Evolutionary conservation across 2,113 vertebrate species (phyloP), one percentile per base, ranked within the genome.

Genomic region (Leucoraja erinaceus): DNA sequence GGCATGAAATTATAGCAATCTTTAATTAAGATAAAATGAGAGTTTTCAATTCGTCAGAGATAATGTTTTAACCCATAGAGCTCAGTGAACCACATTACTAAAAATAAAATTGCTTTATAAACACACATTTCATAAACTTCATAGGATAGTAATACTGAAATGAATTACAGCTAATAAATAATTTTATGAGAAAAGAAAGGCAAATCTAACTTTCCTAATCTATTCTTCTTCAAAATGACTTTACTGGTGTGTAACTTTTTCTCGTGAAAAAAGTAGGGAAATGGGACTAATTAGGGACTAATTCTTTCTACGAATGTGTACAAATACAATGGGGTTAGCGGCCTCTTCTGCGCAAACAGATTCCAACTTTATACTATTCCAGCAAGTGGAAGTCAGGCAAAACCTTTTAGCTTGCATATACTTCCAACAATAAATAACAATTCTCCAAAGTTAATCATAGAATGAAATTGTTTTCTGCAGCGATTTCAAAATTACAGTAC

Each of bases 401-500:
- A 84, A 11, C 11, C 18, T 8, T 83, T 8, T 11, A 56, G 16
- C 4, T 56, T 84, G 5, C 81, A 59, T n/a, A 5, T 61, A n/a
- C 11, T 84, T 28, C 31, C 28, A 22, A 11, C 8, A 47, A 81
- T 38, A 79, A 81, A 10, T 54, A 9, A 54, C 18, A 81, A 81
- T 54, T 25, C 20, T 81, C 54, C 16, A 79, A 16, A 79, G 38
- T 81, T 20, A 81, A 25, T 6, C 18, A 81, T 54, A 76, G 25
- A 76, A 28, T n/a, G n/a, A 76, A 76, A 56, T 25, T 63, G 28
- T 12, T 88, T 88, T 59, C 0, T 16, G 61, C 56, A 63, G 61
- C 63, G 83, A 63, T 28, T 18, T 88, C 59, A 88, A 88, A 88
- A 88, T 88, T 31, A 88, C 31, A 63, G 63, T 31, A n/a, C 83